Evolutionary conservation across 2,113 vertebrate genomes (phyloP).

Genomic region (Oreochromis spilurus): DNA sequence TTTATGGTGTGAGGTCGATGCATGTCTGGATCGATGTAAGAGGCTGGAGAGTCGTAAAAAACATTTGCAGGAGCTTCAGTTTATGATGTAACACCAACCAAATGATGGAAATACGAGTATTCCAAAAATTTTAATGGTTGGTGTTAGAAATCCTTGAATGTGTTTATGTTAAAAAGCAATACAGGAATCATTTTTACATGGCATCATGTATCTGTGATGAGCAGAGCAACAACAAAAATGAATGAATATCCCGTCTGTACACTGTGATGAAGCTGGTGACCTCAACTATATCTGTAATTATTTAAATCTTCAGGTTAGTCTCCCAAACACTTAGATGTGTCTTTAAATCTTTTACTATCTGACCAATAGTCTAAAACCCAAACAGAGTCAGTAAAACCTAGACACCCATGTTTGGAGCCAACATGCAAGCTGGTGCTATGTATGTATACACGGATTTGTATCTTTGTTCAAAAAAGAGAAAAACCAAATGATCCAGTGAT

Average conservation of each 20-base stretch:
- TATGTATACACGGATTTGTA: not conserved
- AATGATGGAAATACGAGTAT: not conserved
- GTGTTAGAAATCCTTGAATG: not conserved
- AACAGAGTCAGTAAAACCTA: not conserved
- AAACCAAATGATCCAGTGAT: not conserved
- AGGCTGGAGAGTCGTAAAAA: not conserved
- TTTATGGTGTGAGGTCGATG: not conserved
- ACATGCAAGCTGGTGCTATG: not conserved
- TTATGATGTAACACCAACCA: not conserved
- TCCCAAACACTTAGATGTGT: not conserved
- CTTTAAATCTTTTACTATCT: not conserved
- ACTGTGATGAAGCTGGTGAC: not conserved
- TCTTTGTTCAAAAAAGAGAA: not conserved
- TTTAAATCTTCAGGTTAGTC: not conserved
- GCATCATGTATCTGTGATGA: not conserved
- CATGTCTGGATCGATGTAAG: constrained; percentile 18
- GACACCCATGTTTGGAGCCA: not conserved
- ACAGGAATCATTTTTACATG: not conserved
- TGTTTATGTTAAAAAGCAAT: not conserved
- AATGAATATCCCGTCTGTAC: not conserved
- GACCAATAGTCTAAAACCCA: not conserved
- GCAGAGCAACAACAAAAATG: not conserved
- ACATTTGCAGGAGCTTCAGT: not conserved
- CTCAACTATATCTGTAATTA: not conserved
- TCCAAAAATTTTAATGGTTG: not conserved